A percentile compares a stretch with the other conserved stretches of the same genome.
These are phyloP conservation scores for Sitophilus oryzae DNA, from an alignment of 1,140 invertebrate genomes.

Conservation along the genomic window DNA sequence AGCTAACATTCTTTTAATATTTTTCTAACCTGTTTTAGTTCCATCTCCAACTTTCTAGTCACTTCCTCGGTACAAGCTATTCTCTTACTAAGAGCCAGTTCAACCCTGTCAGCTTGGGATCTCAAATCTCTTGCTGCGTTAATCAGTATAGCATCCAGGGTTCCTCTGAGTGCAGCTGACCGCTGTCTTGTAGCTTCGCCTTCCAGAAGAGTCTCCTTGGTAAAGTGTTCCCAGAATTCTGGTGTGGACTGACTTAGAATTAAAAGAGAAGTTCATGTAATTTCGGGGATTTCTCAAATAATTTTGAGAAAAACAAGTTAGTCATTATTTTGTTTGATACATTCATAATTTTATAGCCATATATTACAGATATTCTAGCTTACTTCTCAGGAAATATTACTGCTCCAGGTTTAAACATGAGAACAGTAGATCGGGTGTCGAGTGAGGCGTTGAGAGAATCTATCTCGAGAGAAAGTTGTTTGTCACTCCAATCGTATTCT, in stretches of 20 bases:
- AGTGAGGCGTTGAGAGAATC: conserved; percentile 61
- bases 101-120: conserved; percentile 65
- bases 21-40: conserved; percentile 45
- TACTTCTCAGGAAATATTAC: conserved; percentile 60
- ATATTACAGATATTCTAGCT: too few species aligned
- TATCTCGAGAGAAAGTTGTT: conserved; percentile 71
- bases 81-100: conserved; percentile 57
- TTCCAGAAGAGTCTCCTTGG: conserved; percentile 56
- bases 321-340: too few species aligned
- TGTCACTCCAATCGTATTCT: conserved; percentile 86
- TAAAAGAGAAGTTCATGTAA: too few species aligned
- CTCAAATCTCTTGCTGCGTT: conserved; percentile 64
- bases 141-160: conserved; percentile 56
- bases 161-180: conserved; percentile 56
- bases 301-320: too few species aligned
- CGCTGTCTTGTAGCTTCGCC: conserved; percentile 57
- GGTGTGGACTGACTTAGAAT: conserved; percentile 55
- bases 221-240: conserved; percentile 66
- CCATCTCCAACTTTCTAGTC: conserved; percentile 58
- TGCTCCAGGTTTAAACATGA: conserved; percentile 64
- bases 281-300: too few species aligned
- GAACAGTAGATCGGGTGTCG: conserved; percentile 55
- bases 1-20: not conserved
- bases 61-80: conserved; percentile 62
- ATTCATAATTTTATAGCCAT: too few species aligned